Evolutionary conservation across 1,140 invertebrate genomes (phyloP).

Genomic region (Camponotus pennsylvanicus): DNA sequence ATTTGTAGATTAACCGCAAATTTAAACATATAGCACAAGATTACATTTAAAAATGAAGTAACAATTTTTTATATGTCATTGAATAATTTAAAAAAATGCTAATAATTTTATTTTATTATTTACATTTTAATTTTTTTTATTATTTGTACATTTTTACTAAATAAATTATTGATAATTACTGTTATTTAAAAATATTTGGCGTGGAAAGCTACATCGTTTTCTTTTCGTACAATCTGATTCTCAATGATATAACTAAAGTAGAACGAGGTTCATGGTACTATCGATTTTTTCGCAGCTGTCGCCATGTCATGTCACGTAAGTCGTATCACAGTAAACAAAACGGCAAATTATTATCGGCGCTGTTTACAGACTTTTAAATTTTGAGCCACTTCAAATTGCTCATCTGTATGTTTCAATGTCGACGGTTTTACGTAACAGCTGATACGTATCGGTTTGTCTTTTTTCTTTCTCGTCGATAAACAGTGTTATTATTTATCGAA

Average conservation of each 20-base stretch:
- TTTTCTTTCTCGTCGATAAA: conserved; percentile 20
- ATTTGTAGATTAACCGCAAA: conserved; percentile 5
- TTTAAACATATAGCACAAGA: not conserved
- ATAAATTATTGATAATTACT: not conserved
- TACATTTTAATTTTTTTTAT: not conserved
- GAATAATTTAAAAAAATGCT: not conserved
- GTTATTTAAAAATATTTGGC: not conserved
- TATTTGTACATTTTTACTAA: not conserved
- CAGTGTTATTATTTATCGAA: not conserved
- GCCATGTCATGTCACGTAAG: not conserved
- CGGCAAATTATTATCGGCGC: conserved; percentile 9
- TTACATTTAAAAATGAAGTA: not conserved
- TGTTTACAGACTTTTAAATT: conserved; percentile 31
- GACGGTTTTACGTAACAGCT: conserved; percentile 10
- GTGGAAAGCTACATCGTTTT: not conserved
- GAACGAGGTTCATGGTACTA: conserved; percentile 29
- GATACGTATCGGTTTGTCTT: not conserved
- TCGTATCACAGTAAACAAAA: conserved; percentile 23
- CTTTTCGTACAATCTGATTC: conserved; percentile 14
- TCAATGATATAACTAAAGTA: conserved; percentile 36
- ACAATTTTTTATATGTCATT: not conserved
- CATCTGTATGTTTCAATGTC: not conserved
- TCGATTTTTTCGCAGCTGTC: not conserved
- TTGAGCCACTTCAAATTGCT: not conserved
- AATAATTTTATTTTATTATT: not conserved